Evolutionary conservation across 2,113 vertebrate species (phyloP).

Genomic region (Notothenia coriiceps): DNA sequence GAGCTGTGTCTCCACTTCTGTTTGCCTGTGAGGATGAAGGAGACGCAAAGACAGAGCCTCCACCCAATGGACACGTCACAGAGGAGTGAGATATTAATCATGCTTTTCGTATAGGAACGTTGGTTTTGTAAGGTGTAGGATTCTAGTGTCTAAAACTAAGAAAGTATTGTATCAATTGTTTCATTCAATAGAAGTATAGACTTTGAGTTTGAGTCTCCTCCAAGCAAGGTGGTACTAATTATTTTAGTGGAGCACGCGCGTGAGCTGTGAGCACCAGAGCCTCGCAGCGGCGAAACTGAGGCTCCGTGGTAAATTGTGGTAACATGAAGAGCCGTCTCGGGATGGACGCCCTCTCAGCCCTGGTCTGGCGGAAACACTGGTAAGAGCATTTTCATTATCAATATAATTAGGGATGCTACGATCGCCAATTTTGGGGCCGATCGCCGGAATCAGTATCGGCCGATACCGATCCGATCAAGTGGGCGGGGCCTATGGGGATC

Average conservation of each 20-base stretch:
- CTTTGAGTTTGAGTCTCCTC: conserved; percentile 53
- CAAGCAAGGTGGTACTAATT: conserved; percentile 38
- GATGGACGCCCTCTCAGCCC: too few species aligned
- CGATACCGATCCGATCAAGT: too few species aligned
- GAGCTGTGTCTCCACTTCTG: conserved; percentile 58
- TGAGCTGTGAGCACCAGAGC: too few species aligned
- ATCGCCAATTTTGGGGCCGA: too few species aligned
- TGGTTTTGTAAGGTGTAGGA: not conserved
- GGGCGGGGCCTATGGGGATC: too few species aligned
- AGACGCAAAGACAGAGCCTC: not conserved
- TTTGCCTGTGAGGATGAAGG: conserved; percentile 61
- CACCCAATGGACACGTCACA: not conserved
- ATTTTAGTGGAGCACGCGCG: too few species aligned
- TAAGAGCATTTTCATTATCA: conserved; percentile 17
- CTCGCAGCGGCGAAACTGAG: too few species aligned
- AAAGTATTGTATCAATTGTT: not conserved
- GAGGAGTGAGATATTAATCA: conserved; percentile 31
- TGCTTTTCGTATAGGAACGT: not conserved
- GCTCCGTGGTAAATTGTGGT: too few species aligned
- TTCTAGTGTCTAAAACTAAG: not conserved
- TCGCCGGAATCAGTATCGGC: too few species aligned
- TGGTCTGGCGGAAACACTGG: too few species aligned
- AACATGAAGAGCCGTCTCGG: too few species aligned
- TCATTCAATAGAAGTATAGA: not conserved
- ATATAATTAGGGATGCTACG: too few species aligned